A percentile compares a stretch with the other conserved stretches of the same genome.
Evolutionary conservation across 2,888 invertebrate genomes (phyloP).

Genomic region (Platycheirus rosarum): DNA sequence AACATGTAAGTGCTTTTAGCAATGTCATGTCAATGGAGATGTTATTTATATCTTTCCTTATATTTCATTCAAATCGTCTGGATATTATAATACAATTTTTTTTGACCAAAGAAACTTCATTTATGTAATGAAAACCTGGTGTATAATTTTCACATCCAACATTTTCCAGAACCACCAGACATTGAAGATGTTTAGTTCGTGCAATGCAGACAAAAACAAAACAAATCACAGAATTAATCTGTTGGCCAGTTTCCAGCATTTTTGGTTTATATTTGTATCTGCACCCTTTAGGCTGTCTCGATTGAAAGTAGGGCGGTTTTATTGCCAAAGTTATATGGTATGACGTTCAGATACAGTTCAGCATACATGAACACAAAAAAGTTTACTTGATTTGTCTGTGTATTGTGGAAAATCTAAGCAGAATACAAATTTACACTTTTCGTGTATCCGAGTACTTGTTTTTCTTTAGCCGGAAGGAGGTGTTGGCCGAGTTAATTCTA

Average conservation of each 20-base stretch:
- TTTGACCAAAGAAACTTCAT: background rate
- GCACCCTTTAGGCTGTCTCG: constrained; percentile 12
- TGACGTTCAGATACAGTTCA: background rate
- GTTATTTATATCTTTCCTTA: background rate
- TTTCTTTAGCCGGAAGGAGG: too few species aligned
- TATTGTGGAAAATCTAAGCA: too few species aligned
- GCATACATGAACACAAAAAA: background rate
- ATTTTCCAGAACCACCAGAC: background rate
- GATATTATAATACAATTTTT: background rate
- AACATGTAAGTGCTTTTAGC: background rate
- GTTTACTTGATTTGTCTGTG: too few species aligned
- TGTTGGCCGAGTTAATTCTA: too few species aligned
- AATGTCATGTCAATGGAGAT: background rate
- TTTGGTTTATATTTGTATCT: constrained; percentile 30
- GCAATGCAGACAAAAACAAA: constrained; percentile 42
- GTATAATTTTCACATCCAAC: constrained; percentile 2
- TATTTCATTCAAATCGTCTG: constrained; percentile 1
- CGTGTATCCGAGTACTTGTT: too few species aligned
- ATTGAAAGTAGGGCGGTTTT: constrained; percentile 2
- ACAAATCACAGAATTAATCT: constrained; percentile 53
- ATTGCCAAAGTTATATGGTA: background rate
- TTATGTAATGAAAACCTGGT: background rate
- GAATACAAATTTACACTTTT: too few species aligned
- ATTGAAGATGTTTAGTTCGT: constrained; percentile 3
- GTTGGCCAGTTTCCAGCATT: constrained; percentile 55